These are phyloP conservation scores for Smittia sp. DNA, from an alignment of 2,888 invertebrate genomes.

Conservation along the genomic window DNA sequence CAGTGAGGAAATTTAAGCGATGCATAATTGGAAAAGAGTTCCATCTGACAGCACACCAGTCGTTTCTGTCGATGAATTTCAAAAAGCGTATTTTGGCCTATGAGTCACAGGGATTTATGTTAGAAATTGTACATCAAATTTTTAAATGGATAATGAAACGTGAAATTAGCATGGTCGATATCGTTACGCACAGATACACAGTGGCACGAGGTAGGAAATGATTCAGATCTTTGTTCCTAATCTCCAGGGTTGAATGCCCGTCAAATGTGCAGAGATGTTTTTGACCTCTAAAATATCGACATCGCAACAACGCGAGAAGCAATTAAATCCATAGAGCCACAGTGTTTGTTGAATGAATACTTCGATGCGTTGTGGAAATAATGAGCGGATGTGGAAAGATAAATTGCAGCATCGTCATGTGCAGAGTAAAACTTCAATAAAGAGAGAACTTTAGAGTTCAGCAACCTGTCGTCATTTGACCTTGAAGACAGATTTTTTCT, in stretches of 20 bases:
- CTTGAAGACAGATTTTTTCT: no score
- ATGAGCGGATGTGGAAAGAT: slow-evolving; percentile 26
- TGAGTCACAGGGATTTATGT: not conserved
- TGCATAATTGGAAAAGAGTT: slow-evolving; percentile 34
- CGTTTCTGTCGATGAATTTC: not conserved
- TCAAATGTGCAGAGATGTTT: not conserved
- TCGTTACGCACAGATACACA: not conserved
- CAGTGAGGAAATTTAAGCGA: not conserved
- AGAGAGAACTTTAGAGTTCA: no score
- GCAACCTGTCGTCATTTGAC: no score
- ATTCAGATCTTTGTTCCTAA: not conserved
- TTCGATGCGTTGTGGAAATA: slow-evolving; percentile 8
- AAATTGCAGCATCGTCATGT: not conserved
- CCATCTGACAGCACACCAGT: not conserved
- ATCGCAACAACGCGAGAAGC: not conserved
- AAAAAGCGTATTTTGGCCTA: not conserved
- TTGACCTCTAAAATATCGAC: not conserved
- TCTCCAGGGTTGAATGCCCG: not conserved
- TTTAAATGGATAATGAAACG: not conserved
- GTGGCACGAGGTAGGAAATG: not conserved
- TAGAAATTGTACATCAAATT: not conserved
- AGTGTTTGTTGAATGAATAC: not conserved
- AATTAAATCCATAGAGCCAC: not conserved
- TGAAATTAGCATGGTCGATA: not conserved
- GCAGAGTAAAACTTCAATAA: not conserved